These are phyloP conservation scores for Myotis vivesi DNA, from an alignment of 2,797 vertebrate genomes.

Conservation along the genomic window DNA sequence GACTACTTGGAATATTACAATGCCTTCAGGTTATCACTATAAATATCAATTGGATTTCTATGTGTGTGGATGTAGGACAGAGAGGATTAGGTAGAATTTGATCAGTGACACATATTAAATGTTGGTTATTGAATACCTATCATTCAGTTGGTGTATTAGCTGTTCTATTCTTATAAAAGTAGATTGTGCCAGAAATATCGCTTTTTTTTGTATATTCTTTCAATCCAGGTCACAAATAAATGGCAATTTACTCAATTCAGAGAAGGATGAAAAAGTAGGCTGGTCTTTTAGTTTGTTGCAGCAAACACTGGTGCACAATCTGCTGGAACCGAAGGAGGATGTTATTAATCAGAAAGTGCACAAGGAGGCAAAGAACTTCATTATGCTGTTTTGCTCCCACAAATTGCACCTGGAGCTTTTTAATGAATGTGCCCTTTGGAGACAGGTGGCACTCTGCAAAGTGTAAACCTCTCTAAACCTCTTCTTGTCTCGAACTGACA, in stretches of 20 bases:
- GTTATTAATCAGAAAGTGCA: conserved; percentile 57
- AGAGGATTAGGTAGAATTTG: conserved; percentile 43
- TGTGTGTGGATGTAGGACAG: neutral
- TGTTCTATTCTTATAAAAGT: conserved; percentile 44
- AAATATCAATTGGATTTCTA: conserved; percentile 43
- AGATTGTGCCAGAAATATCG: neutral
- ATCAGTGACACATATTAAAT: conserved; percentile 27
- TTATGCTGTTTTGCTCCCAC: conserved; percentile 43
- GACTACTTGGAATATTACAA: conserved; percentile 23
- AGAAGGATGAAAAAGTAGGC: neutral
- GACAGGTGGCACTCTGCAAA: conserved; percentile 40
- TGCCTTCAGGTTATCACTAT: conserved; percentile 24
- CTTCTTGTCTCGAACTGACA: conserved; percentile 20
- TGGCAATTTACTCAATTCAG: neutral
- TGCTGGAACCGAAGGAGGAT: conserved; percentile 45
- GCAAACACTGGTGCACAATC: neutral
- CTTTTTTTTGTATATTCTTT: neutral
- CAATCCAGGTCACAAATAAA: conserved; percentile 11
- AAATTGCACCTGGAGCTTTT: neutral
- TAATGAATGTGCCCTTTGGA: conserved; percentile 30
- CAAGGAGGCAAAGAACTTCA: conserved; percentile 42
- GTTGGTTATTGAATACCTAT: conserved; percentile 41
- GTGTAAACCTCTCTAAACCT: conserved; percentile 37
- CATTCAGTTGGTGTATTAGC: neutral
- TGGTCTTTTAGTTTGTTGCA: neutral